Evolutionary conservation across 2,797 vertebrate genomes (phyloP).

Genomic region (Gymnothorax reevesii): DNA sequence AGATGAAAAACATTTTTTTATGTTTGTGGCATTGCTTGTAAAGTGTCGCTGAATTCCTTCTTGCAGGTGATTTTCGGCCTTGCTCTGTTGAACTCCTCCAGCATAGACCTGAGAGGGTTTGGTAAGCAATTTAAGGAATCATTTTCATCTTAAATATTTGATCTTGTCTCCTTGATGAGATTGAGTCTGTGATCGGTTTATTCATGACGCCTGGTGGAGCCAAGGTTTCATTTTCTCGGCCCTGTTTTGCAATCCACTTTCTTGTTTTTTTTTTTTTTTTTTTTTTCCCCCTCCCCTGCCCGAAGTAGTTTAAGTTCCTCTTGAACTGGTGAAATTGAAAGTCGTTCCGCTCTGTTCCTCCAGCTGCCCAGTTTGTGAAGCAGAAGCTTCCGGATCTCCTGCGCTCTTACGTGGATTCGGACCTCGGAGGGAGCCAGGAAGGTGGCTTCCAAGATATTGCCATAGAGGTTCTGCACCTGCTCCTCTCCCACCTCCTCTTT

Average conservation of each 20-base stretch:
- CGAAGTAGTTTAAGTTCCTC: too few relatives aligned
- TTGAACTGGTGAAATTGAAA: too few relatives aligned
- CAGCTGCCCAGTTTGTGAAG: slow-evolving; percentile 97
- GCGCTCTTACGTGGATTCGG: slow-evolving; percentile 97
- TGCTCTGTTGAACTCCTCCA: slow-evolving; percentile 94
- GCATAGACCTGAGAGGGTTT: slow-evolving; percentile 92
- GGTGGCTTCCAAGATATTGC: slow-evolving; percentile 99
- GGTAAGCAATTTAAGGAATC: slow-evolving; percentile 71
- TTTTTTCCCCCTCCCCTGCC: too few relatives aligned
- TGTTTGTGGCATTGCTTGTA: neutral
- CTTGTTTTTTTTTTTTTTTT: neutral
- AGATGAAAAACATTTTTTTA: neutral
- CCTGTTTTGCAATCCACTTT: neutral
- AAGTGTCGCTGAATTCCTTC: slow-evolving; percentile 28
- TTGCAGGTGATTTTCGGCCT: slow-evolving; percentile 97
- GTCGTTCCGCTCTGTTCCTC: slow-evolving; percentile 15
- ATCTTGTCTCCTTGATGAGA: neutral
- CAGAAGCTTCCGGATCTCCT: slow-evolving; percentile 98
- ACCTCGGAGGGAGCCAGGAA: slow-evolving; percentile 98
- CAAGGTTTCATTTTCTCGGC: too few relatives aligned
- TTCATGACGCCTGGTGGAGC: too few relatives aligned
- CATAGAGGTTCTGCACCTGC: slow-evolving; percentile 99
- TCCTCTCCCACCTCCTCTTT: slow-evolving; percentile 99
- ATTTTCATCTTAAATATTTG: neutral
- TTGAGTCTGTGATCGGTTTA: neutral